Evolutionary conservation across 2,113 vertebrate genomes (phyloP).

Genomic region (Rhineura floridana): DNA sequence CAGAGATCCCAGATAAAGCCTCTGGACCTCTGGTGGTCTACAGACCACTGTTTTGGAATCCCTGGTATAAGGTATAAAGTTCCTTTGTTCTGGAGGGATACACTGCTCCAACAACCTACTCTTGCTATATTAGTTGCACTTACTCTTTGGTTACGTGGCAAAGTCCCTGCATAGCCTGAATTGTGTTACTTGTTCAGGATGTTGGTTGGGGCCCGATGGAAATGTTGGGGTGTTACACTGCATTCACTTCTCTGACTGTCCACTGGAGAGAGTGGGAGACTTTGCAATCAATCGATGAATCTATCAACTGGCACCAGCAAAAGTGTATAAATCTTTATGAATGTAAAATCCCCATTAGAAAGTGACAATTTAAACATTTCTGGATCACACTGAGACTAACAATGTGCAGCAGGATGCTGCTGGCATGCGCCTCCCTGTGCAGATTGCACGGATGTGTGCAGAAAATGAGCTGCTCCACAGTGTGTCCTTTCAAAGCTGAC

Average conservation of each 20-base stretch:
- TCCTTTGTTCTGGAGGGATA: too few relatives aligned
- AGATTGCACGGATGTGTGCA: slow-evolving; percentile 40
- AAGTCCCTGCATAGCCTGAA: background rate
- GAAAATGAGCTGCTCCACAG: slow-evolving; percentile 59
- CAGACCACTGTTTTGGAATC: too few relatives aligned
- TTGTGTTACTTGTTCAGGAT: slow-evolving; percentile 48
- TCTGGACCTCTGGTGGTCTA: too few relatives aligned
- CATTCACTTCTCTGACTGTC: background rate
- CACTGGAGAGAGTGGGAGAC: slow-evolving; percentile 13
- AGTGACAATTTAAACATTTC: slow-evolving; percentile 64
- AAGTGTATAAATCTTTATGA: slow-evolving; percentile 64
- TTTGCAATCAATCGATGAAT: slow-evolving; percentile 43
- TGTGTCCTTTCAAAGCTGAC: slow-evolving; percentile 29
- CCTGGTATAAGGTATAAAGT: too few relatives aligned
- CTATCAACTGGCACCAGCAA: slow-evolving; percentile 47
- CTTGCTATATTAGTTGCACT: fast-evolving
- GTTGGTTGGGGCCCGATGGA: background rate
- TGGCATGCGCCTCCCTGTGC: slow-evolving; percentile 51
- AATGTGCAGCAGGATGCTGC: slow-evolving; percentile 49
- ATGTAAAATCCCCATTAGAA: slow-evolving; percentile 56
- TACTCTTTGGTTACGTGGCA: background rate
- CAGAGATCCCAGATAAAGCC: too few relatives aligned
- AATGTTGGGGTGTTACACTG: too few relatives aligned
- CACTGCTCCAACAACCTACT: background rate
- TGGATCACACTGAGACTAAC: slow-evolving; percentile 34